Evolutionary conservation across 1,140 invertebrate species (phyloP), one percentile per base, ranked within the genome.

Genomic region (Magallana gigas): DNA sequence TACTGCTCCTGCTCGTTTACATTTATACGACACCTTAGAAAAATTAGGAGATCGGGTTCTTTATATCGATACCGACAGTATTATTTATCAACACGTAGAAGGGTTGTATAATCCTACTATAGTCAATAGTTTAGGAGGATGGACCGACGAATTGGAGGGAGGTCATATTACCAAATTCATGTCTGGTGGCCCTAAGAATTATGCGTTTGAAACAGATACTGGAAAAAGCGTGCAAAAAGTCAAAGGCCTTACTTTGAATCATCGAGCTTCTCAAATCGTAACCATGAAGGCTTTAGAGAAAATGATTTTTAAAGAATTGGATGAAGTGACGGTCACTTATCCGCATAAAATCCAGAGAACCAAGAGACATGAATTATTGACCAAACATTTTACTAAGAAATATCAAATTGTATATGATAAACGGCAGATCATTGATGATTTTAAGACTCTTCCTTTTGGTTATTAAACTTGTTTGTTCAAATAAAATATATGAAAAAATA

Each of bases 51-150:
- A 90, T 1, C 62, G 91, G 12, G 92, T 92, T 5, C 85, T 95
- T 1, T 95, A 95, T 86, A 94, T 89, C 81, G 95, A 95, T 86
- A 95, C 95, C 7, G 95, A 95, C 60, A 83, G 89, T 90, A 85
- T 18, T 80, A 93, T 29, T 91, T 85, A 71, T 57, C 56, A 48
- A 57, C 81, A 83, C 56, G 81, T 36, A 1, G 23, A 36, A 83
- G 23, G 12, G 11, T 0, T 3, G n/a, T 83, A 12, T 12, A 80
- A 80, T 29, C 76, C 76, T 64, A 11, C 11, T 8, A 80, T 82
- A 0, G 83, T 36, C 1, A 59, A 88, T 18, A 56, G 29, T 57
- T n/a, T 82, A 12, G 83, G 76, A 8, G 57, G 68, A 18, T 23
- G 56, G 29, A 85, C 84, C 12, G 68, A 85, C 59, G 83, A 88